These are phyloP conservation scores for Phortica magna DNA, from an alignment of 2,888 invertebrate species.

Conservation along the genomic window DNA sequence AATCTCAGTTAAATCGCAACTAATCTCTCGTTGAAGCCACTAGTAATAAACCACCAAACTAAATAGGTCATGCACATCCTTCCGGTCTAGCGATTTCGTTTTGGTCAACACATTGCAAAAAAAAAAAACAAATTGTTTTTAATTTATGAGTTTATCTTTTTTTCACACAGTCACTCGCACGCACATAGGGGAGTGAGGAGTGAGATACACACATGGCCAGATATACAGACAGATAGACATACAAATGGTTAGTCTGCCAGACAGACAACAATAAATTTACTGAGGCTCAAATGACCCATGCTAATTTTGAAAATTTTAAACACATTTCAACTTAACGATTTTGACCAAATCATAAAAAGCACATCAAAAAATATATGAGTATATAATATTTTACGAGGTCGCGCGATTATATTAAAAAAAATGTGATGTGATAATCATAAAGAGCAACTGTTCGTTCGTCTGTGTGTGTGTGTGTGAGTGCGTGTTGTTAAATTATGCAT, in stretches of 20 bases:
- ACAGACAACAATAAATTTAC: slow-evolving; percentile 26
- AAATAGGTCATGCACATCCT: slow-evolving; percentile 33
- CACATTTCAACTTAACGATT: slow-evolving; percentile 35
- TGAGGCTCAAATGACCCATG: slow-evolving; percentile 30
- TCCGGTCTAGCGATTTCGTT: slow-evolving; percentile 1
- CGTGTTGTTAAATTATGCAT: slow-evolving; percentile 67
- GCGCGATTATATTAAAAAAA: not conserved
- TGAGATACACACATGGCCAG: not conserved
- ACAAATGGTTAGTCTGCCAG: not conserved
- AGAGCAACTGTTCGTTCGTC: not conserved
- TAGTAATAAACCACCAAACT: slow-evolving; percentile 22
- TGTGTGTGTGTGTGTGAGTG: slow-evolving; percentile 48
- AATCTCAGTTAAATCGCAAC: not conserved
- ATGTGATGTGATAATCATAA: not conserved
- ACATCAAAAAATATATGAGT: not conserved
- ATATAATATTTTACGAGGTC: not conserved
- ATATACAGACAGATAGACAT: not conserved
- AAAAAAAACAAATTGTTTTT: slow-evolving; percentile 9
- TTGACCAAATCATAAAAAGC: slow-evolving; percentile 27
- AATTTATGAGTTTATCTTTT: slow-evolving; percentile 29
- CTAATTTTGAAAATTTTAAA: slow-evolving; percentile 37
- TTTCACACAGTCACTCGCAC: not conserved
- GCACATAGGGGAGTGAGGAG: not conserved
- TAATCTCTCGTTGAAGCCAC: slow-evolving; percentile 1
- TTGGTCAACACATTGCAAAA: not conserved